phyloP scores from a whole-genome alignment of 2,888 invertebrate species.

The Trissoscelio sp. region DNA sequence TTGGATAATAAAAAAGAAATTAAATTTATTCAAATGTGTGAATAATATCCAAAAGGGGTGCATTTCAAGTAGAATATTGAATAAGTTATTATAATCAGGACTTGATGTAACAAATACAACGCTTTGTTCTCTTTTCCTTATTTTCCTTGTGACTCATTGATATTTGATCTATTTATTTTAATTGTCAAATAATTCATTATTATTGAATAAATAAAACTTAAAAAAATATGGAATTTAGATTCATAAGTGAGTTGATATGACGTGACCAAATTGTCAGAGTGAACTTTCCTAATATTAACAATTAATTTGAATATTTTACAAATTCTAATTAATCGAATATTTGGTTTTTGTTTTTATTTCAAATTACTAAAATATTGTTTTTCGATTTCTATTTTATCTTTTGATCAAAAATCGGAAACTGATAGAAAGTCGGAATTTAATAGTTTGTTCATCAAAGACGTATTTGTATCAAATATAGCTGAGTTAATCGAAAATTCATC shows the following conservation, averaged over 20 bases:
- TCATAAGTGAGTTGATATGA: neutral
- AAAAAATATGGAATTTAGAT: too few species aligned
- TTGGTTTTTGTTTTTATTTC: too few species aligned
- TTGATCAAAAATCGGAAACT: neutral
- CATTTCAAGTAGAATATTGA: constrained; percentile 23
- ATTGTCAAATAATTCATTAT: too few species aligned
- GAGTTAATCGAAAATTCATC: neutral
- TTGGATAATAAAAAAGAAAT: neutral
- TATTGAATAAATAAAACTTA: too few species aligned
- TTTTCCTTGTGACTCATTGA: neutral
- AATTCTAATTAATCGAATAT: too few species aligned
- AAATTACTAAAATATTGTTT: too few species aligned
- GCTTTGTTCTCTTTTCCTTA: neutral
- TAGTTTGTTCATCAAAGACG: neutral
- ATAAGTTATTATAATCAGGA: neutral
- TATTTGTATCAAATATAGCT: neutral
- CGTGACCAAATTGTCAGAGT: neutral
- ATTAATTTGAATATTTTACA: too few species aligned
- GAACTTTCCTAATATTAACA: neutral
- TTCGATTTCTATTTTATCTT: neutral
- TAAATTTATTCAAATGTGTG: constrained; percentile 2
- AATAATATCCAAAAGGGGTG: constrained; percentile 11
- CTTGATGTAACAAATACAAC: constrained; percentile 2
- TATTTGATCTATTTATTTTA: neutral
- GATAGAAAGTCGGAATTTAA: neutral